A percentile compares a stretch with the other conserved stretches of the same genome.
Evolutionary conservation across 2,797 vertebrate species (phyloP).

Genomic region (Melanogrammus aeglefinus): DNA sequence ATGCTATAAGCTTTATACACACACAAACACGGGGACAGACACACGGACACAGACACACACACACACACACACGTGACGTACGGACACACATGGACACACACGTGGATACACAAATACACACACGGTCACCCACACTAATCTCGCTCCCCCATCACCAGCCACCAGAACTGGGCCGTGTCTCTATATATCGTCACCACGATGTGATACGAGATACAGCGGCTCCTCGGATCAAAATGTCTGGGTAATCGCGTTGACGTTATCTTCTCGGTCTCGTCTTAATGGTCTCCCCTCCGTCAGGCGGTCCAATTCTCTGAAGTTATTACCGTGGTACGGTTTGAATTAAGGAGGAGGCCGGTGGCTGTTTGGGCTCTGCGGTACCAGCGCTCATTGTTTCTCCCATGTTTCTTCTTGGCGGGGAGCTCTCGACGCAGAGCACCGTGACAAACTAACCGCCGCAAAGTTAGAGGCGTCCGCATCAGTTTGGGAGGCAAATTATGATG

Average conservation of each 20-base stretch:
- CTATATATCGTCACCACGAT: background rate
- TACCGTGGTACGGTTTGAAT: background rate
- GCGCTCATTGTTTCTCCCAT: background rate
- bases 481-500: background rate
- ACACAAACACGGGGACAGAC: background rate
- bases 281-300: background rate
- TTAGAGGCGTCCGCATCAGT: background rate
- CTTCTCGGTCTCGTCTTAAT: background rate
- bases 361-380: background rate
- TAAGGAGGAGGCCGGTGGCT: background rate
- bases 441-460: background rate
- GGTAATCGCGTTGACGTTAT: background rate
- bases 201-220: background rate
- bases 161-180: background rate
- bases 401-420: background rate
- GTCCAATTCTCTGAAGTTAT: background rate
- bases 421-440: background rate
- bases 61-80: background rate
- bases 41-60: constrained; percentile 1
- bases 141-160: background rate
- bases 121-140: background rate
- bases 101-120: background rate
- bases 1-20: background rate
- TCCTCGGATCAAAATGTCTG: background rate
- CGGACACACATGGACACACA: background rate